Percentiles rank a stretch among this genome's conserved stretches.
phyloP scores from a whole-genome alignment of 2,888 invertebrate species.

The Cheilosia scutellata region DNA sequence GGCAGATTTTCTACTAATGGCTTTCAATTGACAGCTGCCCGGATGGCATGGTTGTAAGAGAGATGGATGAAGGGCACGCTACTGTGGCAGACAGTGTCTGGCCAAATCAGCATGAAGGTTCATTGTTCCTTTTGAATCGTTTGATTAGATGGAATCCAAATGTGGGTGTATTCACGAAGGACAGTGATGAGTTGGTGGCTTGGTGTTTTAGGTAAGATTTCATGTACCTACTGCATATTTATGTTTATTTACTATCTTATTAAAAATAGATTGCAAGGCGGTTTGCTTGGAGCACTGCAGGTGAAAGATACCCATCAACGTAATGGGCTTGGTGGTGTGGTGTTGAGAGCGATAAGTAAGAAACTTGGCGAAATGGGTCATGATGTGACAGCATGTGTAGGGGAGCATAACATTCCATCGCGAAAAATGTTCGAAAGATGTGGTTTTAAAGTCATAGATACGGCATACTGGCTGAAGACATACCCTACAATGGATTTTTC shows the following conservation, averaged over 20 bases:
- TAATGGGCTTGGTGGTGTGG: constrained; percentile 78
- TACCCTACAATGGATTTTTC: constrained; percentile 71
- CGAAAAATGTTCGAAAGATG: constrained; percentile 78
- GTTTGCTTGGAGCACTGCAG: constrained; percentile 80
- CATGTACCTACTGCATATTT: background rate
- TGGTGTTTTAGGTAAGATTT: constrained; percentile 82
- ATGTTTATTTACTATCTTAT: background rate
- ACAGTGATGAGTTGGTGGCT: constrained; percentile 80
- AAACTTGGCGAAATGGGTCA: constrained; percentile 78
- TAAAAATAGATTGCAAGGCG: constrained; percentile 77
- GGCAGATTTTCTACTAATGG: constrained; percentile 45
- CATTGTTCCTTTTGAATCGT: constrained; percentile 79
- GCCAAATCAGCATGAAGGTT: constrained; percentile 81
- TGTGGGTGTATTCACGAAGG: constrained; percentile 79
- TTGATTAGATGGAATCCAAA: constrained; percentile 80
- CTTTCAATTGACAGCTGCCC: constrained; percentile 78
- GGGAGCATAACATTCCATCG: constrained; percentile 77
- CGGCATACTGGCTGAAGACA: constrained; percentile 78
- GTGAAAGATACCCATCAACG: constrained; percentile 79
- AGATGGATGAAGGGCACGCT: constrained; percentile 78
- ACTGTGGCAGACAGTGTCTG: constrained; percentile 79
- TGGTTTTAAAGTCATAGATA: constrained; percentile 78
- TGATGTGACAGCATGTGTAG: constrained; percentile 80
- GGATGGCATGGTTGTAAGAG: constrained; percentile 73
- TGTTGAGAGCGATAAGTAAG: constrained; percentile 77